A percentile compares a stretch with the other conserved stretches of the same genome.
phyloP scores from a whole-genome alignment of 1,140 invertebrate species.

The Mizuhopecten yessoensis region DNA sequence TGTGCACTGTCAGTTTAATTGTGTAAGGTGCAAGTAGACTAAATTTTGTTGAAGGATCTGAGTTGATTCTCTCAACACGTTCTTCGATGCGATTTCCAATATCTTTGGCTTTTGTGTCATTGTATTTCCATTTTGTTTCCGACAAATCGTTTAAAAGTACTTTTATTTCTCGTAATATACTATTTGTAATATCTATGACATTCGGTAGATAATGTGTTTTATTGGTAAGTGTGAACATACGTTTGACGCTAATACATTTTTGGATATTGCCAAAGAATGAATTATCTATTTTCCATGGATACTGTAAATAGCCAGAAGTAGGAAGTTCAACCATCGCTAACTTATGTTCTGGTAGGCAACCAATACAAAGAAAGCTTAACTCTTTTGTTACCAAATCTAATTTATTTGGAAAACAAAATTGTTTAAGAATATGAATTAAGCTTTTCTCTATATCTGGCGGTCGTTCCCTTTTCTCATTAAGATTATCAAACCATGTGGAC shows the following conservation, averaged over 20 bases:
- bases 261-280: not conserved
- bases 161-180: conserved; percentile 5
- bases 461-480: not conserved
- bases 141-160: not conserved
- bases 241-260: not conserved
- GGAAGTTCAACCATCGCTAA: not conserved
- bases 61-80: not conserved
- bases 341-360: too few species aligned
- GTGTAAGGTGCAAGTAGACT: not conserved
- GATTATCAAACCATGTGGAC: not conserved
- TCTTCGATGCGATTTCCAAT: not conserved
- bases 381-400: too few species aligned
- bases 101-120: not conserved
- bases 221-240: not conserved
- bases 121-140: not conserved
- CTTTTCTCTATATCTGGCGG: not conserved
- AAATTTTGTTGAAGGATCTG: not conserved
- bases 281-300: not conserved
- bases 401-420: not conserved
- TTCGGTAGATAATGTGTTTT: not conserved
- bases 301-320: not conserved
- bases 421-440: not conserved
- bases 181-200: not conserved
- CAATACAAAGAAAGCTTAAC: too few species aligned
- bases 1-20: not conserved